Conservation (phyloP, 2,113 vertebrate genomes). For the Nibea albiflora region DNA sequence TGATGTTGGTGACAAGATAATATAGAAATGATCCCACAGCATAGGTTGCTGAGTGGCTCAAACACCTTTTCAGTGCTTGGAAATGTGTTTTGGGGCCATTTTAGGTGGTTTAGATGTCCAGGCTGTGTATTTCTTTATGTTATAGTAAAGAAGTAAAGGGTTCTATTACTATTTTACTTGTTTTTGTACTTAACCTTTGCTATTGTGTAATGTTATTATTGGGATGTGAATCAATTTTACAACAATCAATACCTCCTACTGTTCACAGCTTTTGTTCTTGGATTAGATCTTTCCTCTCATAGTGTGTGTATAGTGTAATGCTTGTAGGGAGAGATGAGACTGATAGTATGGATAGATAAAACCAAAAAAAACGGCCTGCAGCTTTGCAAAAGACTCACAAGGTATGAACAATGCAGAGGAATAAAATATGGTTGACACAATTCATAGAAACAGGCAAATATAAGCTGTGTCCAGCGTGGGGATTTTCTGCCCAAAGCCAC, state of each 20-base stretch:
- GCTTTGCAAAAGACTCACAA: conserved; percentile 11
- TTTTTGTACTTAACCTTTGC: too few species aligned
- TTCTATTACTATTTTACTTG: neutral
- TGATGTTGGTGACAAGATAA: neutral
- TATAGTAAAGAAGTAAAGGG: neutral
- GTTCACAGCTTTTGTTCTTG: neutral
- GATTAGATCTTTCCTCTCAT: neutral
- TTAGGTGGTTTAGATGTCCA: neutral
- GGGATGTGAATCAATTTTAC: neutral
- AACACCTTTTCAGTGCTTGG: neutral
- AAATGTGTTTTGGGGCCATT: neutral
- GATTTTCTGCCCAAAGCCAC: conserved; percentile 25
- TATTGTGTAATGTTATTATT: neutral
- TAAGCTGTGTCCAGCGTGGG: conserved; percentile 11
- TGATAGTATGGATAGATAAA: conserved; percentile 14
- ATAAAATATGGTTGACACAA: conserved; percentile 13
- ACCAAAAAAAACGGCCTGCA: conserved; percentile 7
- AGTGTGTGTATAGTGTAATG: neutral
- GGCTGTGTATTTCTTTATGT: neutral
- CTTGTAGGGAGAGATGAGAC: neutral
- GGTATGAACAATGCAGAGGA: conserved; percentile 13
- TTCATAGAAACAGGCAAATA: conserved; percentile 23
- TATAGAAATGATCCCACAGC: neutral
- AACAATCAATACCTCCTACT: neutral
- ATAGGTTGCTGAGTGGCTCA: neutral